Percentiles rank a stretch among this genome's conserved stretches.
Conservation (phyloP, 2,888 invertebrate genomes). For the Pycnomerus fuliginosus region DNA sequence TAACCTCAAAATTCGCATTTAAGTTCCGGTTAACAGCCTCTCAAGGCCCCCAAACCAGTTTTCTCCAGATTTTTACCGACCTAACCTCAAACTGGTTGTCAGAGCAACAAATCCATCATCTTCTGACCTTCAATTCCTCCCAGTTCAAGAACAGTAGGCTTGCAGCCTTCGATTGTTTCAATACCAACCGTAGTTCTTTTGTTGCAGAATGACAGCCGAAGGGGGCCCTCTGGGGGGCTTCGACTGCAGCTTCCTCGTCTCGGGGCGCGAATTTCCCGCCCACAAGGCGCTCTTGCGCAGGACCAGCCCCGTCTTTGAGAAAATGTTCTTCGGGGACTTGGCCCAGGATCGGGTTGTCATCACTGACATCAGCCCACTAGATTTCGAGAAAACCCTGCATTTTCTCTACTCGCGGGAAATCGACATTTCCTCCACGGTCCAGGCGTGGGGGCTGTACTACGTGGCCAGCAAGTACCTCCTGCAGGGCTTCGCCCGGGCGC, state of each 20-base stretch:
- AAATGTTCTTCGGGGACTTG: slow-evolving; percentile 66
- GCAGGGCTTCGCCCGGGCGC: slow-evolving; percentile 56
- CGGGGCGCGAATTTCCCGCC: slow-evolving; percentile 57
- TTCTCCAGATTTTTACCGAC: too few species aligned
- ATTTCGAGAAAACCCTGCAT: slow-evolving; percentile 62
- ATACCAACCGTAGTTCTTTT: too few species aligned
- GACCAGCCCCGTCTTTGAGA: slow-evolving; percentile 68
- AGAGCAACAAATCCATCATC: too few species aligned
- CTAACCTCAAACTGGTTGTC: too few species aligned
- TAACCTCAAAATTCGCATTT: too few species aligned
- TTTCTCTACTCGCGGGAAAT: slow-evolving; percentile 64
- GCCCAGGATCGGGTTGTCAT: slow-evolving; percentile 55
- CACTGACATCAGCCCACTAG: slow-evolving; percentile 58
- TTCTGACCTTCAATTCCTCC: too few species aligned
- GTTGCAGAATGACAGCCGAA: too few species aligned
- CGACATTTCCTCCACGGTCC: slow-evolving; percentile 57
- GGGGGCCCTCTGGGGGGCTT: too few species aligned
- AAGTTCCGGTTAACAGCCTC: too few species aligned
- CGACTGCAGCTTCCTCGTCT: slow-evolving; percentile 62
- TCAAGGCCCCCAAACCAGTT: too few species aligned
- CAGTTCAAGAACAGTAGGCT: too few species aligned
- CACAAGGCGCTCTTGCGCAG: slow-evolving; percentile 65
- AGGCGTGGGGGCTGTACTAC: slow-evolving; percentile 64
- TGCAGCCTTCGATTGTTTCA: too few species aligned
- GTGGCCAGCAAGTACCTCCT: slow-evolving; percentile 67